These are phyloP conservation scores for Chaenogobius annularis DNA, from an alignment of 2,113 vertebrate species.

Conservation along the genomic window DNA sequence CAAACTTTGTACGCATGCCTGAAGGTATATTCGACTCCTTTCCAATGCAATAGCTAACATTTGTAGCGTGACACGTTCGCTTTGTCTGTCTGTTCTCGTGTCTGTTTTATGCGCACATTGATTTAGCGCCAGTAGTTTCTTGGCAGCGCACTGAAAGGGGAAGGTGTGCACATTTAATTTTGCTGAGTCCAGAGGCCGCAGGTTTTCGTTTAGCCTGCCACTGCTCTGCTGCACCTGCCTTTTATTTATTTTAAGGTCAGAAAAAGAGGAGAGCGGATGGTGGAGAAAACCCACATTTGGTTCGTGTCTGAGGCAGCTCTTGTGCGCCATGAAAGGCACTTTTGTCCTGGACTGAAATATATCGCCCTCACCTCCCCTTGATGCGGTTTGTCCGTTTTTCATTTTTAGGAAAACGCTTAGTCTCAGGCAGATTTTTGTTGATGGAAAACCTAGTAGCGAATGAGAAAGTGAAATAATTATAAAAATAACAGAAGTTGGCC, in stretches of 20 bases:
- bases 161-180: constrained; percentile 62
- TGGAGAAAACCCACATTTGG: constrained; percentile 66
- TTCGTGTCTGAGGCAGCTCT: constrained; percentile 60
- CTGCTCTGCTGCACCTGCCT: constrained; percentile 72
- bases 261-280: constrained; percentile 63
- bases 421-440: constrained; percentile 35
- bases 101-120: constrained; percentile 33
- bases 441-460: constrained; percentile 51
- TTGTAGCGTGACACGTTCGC: constrained; percentile 1
- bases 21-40: background rate
- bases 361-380: constrained; percentile 71
- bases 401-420: constrained; percentile 57
- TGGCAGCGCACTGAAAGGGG: constrained; percentile 41
- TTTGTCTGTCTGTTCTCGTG: constrained; percentile 9
- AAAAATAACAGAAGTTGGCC: constrained; percentile 24
- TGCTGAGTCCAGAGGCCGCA: constrained; percentile 60
- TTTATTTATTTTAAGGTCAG: constrained; percentile 76
- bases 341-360: constrained; percentile 75
- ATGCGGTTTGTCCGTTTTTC: constrained; percentile 70
- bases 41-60: constrained; percentile 10
- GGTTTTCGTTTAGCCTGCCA: constrained; percentile 46
- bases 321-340: constrained; percentile 73
- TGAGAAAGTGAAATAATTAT: constrained; percentile 26
- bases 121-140: constrained; percentile 49
- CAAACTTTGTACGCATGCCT: background rate